Conservation (phyloP, 2,888 invertebrate genomes). For the Orgyia antiqua region DNA sequence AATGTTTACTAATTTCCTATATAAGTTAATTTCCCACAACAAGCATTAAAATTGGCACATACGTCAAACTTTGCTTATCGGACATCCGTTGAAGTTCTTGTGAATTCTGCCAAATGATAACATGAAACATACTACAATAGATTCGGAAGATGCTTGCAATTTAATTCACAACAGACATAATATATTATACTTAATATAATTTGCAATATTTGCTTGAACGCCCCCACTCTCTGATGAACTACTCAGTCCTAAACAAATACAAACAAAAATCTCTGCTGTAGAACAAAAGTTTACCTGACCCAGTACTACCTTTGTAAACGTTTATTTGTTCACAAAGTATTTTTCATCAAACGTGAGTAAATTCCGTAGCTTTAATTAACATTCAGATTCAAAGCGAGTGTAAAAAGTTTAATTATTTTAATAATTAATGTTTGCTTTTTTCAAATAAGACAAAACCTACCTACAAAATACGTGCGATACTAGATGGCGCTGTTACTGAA, state of each 20-base stretch:
- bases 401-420: slow-evolving; percentile 21
- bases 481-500: too few species aligned
- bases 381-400: slow-evolving; percentile 15
- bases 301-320: slow-evolving; percentile 13
- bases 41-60: too few species aligned
- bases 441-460: too few species aligned
- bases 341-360: slow-evolving; percentile 13
- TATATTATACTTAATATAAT: slow-evolving; percentile 15
- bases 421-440: too few species aligned
- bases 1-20: too few species aligned
- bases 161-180: slow-evolving; percentile 16
- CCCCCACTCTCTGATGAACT: slow-evolving; percentile 44
- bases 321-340: slow-evolving; percentile 19
- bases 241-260: slow-evolving; percentile 55
- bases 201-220: slow-evolving; percentile 22
- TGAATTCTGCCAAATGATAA: too few species aligned
- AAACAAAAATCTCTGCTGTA: slow-evolving; percentile 32
- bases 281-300: slow-evolving; percentile 42
- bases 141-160: slow-evolving; percentile 13
- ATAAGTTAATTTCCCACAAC: too few species aligned
- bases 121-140: background rate
- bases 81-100: too few species aligned
- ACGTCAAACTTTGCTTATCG: too few species aligned
- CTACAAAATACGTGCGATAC: too few species aligned
- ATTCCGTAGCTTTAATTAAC: slow-evolving; percentile 19